Evolutionary conservation across 2,888 invertebrate genomes (phyloP), one percentile per base, ranked within the genome.

Genomic region (Hydriomena furcata): DNA sequence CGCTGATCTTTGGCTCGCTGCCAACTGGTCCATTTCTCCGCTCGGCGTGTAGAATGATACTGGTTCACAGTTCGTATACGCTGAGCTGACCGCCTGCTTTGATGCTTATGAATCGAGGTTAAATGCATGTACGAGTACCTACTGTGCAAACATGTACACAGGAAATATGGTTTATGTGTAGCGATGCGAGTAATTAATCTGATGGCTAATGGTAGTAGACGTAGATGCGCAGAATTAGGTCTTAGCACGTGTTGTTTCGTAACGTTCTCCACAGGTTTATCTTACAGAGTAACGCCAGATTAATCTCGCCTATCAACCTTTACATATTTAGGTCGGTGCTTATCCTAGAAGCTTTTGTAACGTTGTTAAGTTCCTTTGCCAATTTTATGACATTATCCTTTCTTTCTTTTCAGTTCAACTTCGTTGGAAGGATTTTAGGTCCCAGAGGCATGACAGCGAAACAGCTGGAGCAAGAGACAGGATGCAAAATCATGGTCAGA

Each of bases 401-500:
- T 73, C 66, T 74, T 79, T 65, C 35, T 66, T 95, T 97, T 58
- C 95, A 99, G 99, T 99, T 99, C 92, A 99, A 99, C 92, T 99
- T 99, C 91, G 99, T 99, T 76, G 99, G 99, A 77, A 94, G 99
- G 92, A 99, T 99, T 92, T 93, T 99, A 79, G 99, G 99, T 43
- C 99, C 99, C 63, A 94, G 99, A 73, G 99, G 99, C 68, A 99
- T 99, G 99, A 99, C 99, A 65, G 99, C 99, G 44, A 99, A 99
- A 92, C 99, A 99, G 92, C 92, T 99, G 85, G 99, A 99, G 91
- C 98, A 99, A 92, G 99, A 99, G 93, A 99, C 99, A 73, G 99
- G 99, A 71, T 99, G 99, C 92, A 99, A 99, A 94, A 99, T 99
- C 79, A 99, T 99, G 99, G 99, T 99, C 77, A 94, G 99, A 92